Evolutionary conservation across 2,888 invertebrate genomes (phyloP).

Genomic region (Cheilosia grossa): DNA sequence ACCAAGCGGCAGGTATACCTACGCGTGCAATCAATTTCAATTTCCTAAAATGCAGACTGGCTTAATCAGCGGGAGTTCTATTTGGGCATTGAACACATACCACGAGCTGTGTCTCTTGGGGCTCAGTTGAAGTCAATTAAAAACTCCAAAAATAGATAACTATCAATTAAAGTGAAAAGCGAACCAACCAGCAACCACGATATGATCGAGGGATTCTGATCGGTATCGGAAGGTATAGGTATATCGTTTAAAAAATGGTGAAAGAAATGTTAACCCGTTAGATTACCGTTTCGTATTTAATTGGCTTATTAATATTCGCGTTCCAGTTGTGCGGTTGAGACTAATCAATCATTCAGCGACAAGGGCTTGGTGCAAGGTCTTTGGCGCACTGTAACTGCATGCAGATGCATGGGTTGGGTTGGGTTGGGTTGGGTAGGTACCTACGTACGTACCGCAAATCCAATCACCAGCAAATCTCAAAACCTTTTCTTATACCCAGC

Average conservation of each 20-base stretch:
- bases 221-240: slow-evolving; percentile 9
- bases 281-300: slow-evolving; percentile 39
- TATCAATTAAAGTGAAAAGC: slow-evolving; percentile 76
- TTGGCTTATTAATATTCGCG: slow-evolving; percentile 65
- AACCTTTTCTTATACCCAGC: slow-evolving; percentile 25
- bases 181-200: slow-evolving; percentile 31
- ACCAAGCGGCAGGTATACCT: slow-evolving; percentile 30
- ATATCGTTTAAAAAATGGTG: slow-evolving; percentile 14
- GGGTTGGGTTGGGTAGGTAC: not conserved
- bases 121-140: slow-evolving; percentile 76
- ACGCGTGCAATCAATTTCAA: slow-evolving; percentile 55
- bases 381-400: slow-evolving; percentile 35
- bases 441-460: slow-evolving; percentile 16
- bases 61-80: slow-evolving; percentile 62
- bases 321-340: slow-evolving; percentile 37
- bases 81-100: slow-evolving; percentile 64
- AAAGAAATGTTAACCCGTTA: slow-evolving; percentile 25
- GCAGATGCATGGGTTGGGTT: slow-evolving; percentile 36
- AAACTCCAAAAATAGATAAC: slow-evolving; percentile 76
- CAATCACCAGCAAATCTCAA: slow-evolving; percentile 46
- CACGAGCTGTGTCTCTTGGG: slow-evolving; percentile 56
- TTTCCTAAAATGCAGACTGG: slow-evolving; percentile 58
- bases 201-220: slow-evolving; percentile 60
- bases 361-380: slow-evolving; percentile 62
- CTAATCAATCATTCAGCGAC: slow-evolving; percentile 47